A percentile compares a stretch with the other conserved stretches of the same genome.
phyloP scores from a whole-genome alignment of 2,888 invertebrate species.

The Polydrusus tereticollis region DNA sequence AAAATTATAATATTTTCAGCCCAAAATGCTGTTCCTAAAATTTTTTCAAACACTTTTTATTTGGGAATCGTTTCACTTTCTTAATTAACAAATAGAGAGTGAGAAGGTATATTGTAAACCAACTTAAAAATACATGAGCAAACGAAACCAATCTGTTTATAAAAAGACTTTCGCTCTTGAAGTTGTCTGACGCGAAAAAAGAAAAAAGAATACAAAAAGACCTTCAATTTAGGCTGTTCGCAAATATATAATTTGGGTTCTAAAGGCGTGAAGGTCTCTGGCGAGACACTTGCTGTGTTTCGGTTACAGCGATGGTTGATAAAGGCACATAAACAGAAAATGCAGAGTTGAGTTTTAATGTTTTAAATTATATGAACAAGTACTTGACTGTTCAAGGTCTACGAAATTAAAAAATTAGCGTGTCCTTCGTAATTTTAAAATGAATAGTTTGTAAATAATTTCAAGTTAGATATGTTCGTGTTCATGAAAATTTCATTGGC shows the following conservation, averaged over 20 bases:
- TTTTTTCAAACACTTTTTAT: too few species aligned
- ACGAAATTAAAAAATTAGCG: too few species aligned
- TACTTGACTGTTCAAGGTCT: too few species aligned
- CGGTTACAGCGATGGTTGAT: neutral
- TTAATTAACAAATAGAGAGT: constrained; percentile 2
- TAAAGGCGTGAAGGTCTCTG: constrained; percentile 39
- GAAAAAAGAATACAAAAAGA: neutral
- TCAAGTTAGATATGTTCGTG: too few species aligned
- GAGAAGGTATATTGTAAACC: neutral
- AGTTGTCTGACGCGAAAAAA: neutral
- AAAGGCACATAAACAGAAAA: constrained; percentile 1
- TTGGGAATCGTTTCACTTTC: neutral
- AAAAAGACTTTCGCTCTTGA: constrained; percentile 7
- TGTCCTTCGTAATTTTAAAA: too few species aligned
- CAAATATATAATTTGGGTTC: constrained; percentile 40
- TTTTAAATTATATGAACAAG: neutral
- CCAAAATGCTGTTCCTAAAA: too few species aligned
- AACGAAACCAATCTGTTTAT: neutral
- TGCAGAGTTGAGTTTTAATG: neutral
- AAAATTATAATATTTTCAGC: too few species aligned
- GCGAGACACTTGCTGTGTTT: constrained; percentile 28
- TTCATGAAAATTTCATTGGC: too few species aligned
- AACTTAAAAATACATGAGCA: neutral
- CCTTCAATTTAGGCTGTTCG: constrained; percentile 31
- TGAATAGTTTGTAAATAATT: too few species aligned